phyloP scores from a whole-genome alignment of 2,113 vertebrate species.

The Dasypus novemcinctus region DNA sequence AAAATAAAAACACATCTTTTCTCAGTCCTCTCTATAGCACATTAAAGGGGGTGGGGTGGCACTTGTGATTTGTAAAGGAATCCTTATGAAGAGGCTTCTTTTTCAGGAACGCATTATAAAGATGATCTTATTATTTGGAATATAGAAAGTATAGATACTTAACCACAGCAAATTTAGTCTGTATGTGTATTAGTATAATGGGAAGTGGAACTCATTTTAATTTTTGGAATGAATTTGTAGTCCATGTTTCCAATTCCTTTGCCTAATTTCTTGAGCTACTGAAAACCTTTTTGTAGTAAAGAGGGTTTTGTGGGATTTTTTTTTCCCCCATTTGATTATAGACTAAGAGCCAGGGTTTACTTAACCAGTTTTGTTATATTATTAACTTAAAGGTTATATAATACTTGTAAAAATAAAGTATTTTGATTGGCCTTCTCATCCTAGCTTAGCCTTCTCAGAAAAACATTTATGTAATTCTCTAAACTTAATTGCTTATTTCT shows the following conservation, averaged over 20 bases:
- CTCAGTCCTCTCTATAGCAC: background rate
- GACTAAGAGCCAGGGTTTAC: background rate
- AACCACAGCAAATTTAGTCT: background rate
- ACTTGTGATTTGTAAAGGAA: background rate
- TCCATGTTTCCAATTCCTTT: background rate
- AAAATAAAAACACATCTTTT: background rate
- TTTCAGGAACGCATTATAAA: constrained; percentile 38
- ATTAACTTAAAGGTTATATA: background rate
- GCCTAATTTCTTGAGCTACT: constrained; percentile 19
- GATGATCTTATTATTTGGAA: background rate
- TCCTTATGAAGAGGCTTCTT: background rate
- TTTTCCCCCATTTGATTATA: background rate
- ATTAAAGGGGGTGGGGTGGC: background rate
- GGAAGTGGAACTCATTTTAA: background rate
- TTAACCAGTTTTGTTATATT: background rate
- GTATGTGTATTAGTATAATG: background rate
- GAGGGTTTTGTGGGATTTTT: too few relatives aligned
- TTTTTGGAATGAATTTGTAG: background rate
- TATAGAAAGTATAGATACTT: background rate
- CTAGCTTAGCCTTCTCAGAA: background rate
- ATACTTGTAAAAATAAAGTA: background rate
- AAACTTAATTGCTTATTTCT: background rate
- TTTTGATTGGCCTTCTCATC: background rate
- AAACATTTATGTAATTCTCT: constrained; percentile 16
- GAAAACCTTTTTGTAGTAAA: background rate